Evolutionary conservation across 2,113 vertebrate species (phyloP), one percentile per base, ranked within the genome.

Genomic region (Ciconia boyciana): DNA sequence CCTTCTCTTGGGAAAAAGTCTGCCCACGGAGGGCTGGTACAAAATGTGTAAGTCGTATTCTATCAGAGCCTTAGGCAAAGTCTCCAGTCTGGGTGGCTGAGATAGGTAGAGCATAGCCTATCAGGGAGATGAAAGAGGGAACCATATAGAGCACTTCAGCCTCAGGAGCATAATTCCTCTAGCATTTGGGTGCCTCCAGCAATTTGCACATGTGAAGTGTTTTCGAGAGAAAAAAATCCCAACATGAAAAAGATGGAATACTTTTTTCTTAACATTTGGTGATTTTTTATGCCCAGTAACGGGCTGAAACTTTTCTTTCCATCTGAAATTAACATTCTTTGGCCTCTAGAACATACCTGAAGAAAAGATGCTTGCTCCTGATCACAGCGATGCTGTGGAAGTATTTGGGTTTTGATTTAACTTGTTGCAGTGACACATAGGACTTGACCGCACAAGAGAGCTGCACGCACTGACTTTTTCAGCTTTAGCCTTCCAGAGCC

Each of bases 31-130:
- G 26, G 16, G 5, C 29, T 71, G n/a, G 18, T 28, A 18, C 12
- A 20, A 29, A 58, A 64, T 8, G 0, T 2, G 1, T 21, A 28
- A n/a, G 16, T 34, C 1, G 0, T 54, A 7, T 13, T 49, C 46
- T 76, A 4, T 52, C 57, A 87, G 41, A 75, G 34, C 57, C 29
- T 72, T 44, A 41, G 76, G 28, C 51, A 71, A 83, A 77, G 34
- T 52, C 31, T 91, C 48, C 81, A 57, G 57, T 49, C 29, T 52
- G 43, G 4, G 24, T 72, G 79, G 19, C 41, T 66, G 62, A 64
- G 31, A 22, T 25, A 44, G 21, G 41, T 32, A 88, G n/a, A 83
- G 48, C n/a, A 39, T 2, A 60, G 48, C 12, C 31, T 48, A 1
- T 28, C 26, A 62, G 9, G 10, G 31, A 90, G 62, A 49, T 44